Conservation (phyloP, 2,797 vertebrate genomes). For the Enteromius thamalakanensis region DNA sequence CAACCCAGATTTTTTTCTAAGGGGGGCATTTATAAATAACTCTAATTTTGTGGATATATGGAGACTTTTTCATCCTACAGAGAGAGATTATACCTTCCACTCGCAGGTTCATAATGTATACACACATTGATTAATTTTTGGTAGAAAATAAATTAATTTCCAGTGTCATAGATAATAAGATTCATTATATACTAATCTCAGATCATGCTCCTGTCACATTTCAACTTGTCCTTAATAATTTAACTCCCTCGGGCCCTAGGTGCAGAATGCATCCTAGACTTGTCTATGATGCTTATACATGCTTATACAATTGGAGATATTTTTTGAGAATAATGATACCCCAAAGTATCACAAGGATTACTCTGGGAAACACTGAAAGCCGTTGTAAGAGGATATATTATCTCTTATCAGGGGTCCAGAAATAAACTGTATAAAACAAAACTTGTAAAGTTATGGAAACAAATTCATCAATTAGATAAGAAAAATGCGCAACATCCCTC, state of each 20-base stretch:
- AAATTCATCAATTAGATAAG: conserved; percentile 2
- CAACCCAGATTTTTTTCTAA: background rate
- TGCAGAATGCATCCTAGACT: background rate
- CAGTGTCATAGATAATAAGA: background rate
- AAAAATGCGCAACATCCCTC: background rate
- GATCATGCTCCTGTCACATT: conserved; percentile 1
- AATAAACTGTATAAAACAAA: conserved; percentile 15
- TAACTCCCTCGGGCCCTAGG: background rate
- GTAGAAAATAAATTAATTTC: background rate
- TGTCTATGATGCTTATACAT: conserved; percentile 4
- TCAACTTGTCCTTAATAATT: background rate
- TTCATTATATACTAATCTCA: background rate
- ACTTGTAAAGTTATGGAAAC: background rate
- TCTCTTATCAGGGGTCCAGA: conserved; percentile 32
- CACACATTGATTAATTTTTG: background rate
- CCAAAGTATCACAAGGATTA: conserved; percentile 10
- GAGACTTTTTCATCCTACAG: background rate
- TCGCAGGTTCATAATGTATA: background rate
- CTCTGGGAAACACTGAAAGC: conserved; percentile 29
- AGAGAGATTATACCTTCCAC: background rate
- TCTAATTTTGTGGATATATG: background rate
- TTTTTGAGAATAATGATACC: conserved; percentile 35
- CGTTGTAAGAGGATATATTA: conserved; percentile 26
- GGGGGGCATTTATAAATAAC: background rate
- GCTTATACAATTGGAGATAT: conserved; percentile 3